These are phyloP conservation scores for Semaprochilodus insignis DNA, from an alignment of 2,797 vertebrate species.

Conservation along the genomic window DNA sequence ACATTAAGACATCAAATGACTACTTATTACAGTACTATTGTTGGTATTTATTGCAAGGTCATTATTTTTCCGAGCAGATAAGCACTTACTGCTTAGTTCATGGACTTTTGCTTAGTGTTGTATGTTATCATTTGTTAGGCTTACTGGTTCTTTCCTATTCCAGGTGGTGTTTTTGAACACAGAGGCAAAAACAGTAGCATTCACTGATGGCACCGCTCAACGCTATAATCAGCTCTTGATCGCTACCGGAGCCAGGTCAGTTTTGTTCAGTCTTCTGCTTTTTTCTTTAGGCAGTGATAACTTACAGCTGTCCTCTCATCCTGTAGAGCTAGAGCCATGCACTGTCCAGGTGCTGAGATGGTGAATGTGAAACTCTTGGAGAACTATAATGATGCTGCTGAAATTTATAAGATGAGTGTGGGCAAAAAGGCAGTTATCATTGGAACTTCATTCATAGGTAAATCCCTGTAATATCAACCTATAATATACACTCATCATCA, in stretches of 20 bases:
- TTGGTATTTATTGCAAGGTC: too few relatives aligned
- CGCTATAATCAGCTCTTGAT: conserved; percentile 85
- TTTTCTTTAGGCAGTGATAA: not conserved
- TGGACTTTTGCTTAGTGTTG: too few relatives aligned
- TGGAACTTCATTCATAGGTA: conserved; percentile 90
- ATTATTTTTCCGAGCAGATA: too few relatives aligned
- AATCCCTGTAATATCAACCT: not conserved
- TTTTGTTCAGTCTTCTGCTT: conserved; percentile 3
- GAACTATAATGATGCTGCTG: conserved; percentile 79
- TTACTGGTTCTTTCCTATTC: conserved; percentile 18
- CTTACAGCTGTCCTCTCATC: not conserved
- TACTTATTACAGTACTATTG: too few relatives aligned
- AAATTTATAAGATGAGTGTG: conserved; percentile 75
- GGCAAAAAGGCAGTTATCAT: conserved; percentile 78
- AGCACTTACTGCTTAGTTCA: too few relatives aligned
- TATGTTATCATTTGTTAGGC: not conserved
- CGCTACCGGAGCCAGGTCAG: conserved; percentile 86
- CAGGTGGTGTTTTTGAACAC: conserved; percentile 82
- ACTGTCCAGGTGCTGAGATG: conserved; percentile 81
- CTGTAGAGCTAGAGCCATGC: conserved; percentile 77
- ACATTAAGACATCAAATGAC: too few relatives aligned
- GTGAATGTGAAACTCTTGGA: conserved; percentile 79
- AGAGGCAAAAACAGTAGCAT: conserved; percentile 70
- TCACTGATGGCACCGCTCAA: conserved; percentile 78
- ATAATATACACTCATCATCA: too few relatives aligned